Evolutionary conservation across 2,888 invertebrate species (phyloP).

Genomic region (Xanthorhoe spadicearia): DNA sequence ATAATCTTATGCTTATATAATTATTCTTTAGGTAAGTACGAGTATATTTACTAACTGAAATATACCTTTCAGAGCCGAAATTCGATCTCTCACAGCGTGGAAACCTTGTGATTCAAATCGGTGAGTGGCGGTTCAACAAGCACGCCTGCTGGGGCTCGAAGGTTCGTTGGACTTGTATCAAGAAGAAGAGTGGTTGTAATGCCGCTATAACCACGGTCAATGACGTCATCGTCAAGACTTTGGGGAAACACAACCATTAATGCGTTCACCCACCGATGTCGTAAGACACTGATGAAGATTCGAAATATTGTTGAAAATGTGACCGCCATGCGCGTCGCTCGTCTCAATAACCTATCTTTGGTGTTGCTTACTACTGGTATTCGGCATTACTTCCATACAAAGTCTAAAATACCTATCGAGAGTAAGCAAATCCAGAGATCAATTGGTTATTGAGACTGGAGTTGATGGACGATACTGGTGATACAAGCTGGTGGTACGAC

Average conservation of each 20-base stretch:
- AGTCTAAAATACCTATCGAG: too few relatives aligned
- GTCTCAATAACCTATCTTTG: too few relatives aligned
- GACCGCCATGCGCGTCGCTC: too few relatives aligned
- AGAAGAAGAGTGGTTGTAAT: slow-evolving; percentile 76
- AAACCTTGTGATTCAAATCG: slow-evolving; percentile 77
- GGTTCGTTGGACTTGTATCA: slow-evolving; percentile 79
- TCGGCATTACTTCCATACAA: too few relatives aligned
- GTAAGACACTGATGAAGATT: too few relatives aligned
- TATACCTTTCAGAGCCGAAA: slow-evolving; percentile 68
- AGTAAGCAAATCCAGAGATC: too few relatives aligned
- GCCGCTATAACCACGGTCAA: slow-evolving; percentile 77
- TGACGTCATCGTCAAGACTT: slow-evolving; percentile 76
- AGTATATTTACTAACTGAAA: slow-evolving; percentile 11
- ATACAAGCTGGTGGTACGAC: too few relatives aligned
- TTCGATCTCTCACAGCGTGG: slow-evolving; percentile 77
- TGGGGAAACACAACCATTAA: slow-evolving; percentile 76
- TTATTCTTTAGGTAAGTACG: background rate
- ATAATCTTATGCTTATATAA: background rate
- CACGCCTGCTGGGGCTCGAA: slow-evolving; percentile 79
- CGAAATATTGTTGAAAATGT: too few relatives aligned
- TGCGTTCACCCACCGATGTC: background rate
- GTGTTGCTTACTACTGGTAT: too few relatives aligned
- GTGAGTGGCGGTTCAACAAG: slow-evolving; percentile 78
- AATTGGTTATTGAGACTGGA: too few relatives aligned
- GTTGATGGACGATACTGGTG: too few relatives aligned